phyloP scores from a whole-genome alignment of 2,113 vertebrate species.

The Acanthochromis polyacanthus region DNA sequence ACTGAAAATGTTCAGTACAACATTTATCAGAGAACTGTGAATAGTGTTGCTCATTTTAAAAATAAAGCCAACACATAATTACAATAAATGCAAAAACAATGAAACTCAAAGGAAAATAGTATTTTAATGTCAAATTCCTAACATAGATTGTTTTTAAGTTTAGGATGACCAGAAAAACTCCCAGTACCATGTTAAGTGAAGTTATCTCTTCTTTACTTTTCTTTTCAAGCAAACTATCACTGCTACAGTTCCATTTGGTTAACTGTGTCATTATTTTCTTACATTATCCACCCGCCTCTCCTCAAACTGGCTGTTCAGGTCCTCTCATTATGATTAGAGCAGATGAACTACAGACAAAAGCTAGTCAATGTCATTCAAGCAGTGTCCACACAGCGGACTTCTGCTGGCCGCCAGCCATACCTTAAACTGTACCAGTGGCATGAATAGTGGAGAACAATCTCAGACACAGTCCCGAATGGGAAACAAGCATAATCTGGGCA shows the following conservation, averaged over 20 bases:
- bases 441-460: conserved; percentile 49
- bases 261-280: too few relatives aligned
- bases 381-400: conserved; percentile 22
- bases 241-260: neutral
- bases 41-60: conserved; percentile 48
- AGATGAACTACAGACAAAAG: conserved; percentile 28
- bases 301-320: conserved; percentile 7
- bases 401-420: conserved; percentile 39
- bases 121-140: conserved; percentile 20
- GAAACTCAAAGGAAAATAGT: conserved; percentile 35
- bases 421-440: conserved; percentile 36
- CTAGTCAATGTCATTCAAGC: conserved; percentile 38
- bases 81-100: conserved; percentile 26
- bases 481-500: conserved; percentile 85
- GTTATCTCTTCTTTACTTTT: neutral
- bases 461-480: conserved; percentile 71
- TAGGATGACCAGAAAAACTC: conserved; percentile 27
- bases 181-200: neutral
- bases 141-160: neutral
- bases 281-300: conserved; percentile 23
- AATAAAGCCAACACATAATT: conserved; percentile 23
- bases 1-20: conserved; percentile 43
- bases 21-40: conserved; percentile 34
- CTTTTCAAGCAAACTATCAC: conserved; percentile 3
- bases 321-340: conserved; percentile 12